These are phyloP conservation scores for Bufo bufo DNA, from an alignment of 2,113 vertebrate genomes.

Conservation along the genomic window DNA sequence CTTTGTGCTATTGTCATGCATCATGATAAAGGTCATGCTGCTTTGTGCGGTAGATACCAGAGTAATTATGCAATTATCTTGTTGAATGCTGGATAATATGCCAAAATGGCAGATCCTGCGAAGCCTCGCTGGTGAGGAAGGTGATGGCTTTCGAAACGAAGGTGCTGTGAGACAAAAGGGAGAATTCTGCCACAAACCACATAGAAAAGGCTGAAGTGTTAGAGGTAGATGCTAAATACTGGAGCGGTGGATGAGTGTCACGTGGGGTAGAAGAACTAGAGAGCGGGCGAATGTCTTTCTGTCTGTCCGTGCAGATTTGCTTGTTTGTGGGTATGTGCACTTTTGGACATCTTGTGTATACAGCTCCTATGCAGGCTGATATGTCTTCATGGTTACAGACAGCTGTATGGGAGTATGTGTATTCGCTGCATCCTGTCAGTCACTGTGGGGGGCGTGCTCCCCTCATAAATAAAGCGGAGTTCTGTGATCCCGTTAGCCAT, in stretches of 20 bases:
- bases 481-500: too few relatives aligned
- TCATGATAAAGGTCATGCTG: slow-evolving; percentile 46
- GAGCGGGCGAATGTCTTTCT: too few relatives aligned
- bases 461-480: too few relatives aligned
- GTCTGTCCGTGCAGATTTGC: too few relatives aligned
- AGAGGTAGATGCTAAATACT: not conserved
- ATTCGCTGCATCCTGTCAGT: too few relatives aligned
- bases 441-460: too few relatives aligned
- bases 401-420: too few relatives aligned
- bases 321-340: too few relatives aligned
- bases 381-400: too few relatives aligned
- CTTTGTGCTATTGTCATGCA: slow-evolving; percentile 38
- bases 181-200: too few relatives aligned
- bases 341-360: too few relatives aligned
- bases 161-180: not conserved
- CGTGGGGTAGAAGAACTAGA: not conserved
- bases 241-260: not conserved
- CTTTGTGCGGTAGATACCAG: slow-evolving; percentile 12
- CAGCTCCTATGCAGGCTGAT: too few relatives aligned
- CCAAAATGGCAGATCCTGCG: not conserved
- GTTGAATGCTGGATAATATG: slow-evolving; percentile 25
- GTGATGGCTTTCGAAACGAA: not conserved
- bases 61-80: slow-evolving; percentile 47
- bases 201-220: not conserved
- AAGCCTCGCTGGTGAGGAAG: not conserved